phyloP scores from a whole-genome alignment of 1,140 invertebrate genomes.

The Dinothrombium tinctorium region DNA sequence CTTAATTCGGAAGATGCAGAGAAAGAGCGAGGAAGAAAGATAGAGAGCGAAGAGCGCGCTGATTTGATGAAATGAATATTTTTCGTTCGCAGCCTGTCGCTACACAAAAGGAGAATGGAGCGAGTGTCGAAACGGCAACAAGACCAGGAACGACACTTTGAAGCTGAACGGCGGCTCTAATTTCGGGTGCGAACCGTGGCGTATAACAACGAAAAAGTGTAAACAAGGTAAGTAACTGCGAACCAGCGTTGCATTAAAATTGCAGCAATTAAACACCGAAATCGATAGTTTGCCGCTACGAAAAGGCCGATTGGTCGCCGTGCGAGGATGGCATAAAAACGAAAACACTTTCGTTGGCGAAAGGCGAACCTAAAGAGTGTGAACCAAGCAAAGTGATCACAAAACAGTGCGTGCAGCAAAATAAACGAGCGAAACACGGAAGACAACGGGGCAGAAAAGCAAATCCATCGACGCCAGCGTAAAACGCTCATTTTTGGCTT shows the following conservation, averaged over 20 bases:
- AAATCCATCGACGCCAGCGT: no score
- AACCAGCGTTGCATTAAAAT: background rate
- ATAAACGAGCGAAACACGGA: no score
- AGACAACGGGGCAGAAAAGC: no score
- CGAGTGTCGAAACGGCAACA: constrained; percentile 11
- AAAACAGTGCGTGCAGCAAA: no score
- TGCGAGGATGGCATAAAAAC: constrained; percentile 57
- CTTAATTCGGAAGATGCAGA: no score
- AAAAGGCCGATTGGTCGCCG: constrained; percentile 54
- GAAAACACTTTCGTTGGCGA: constrained; percentile 50
- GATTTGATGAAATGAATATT: no score
- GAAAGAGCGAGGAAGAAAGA: no score
- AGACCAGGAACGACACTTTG: constrained; percentile 12
- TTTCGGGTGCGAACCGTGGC: constrained; percentile 12
- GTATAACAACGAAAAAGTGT: constrained; percentile 13
- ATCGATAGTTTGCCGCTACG: constrained; percentile 37
- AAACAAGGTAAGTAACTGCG: constrained; percentile 14
- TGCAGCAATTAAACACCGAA: background rate
- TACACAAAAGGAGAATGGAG: constrained; percentile 16
- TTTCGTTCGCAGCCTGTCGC: constrained; percentile 12
- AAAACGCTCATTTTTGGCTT: no score
- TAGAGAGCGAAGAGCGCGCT: no score
- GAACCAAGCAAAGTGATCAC: constrained; percentile 54
- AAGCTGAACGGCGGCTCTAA: constrained; percentile 17
- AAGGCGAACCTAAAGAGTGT: constrained; percentile 41